A percentile compares a stretch with the other conserved stretches of the same genome.
Conservation (phyloP, 1,140 invertebrate species). For the Hyles euphorbiae region DNA sequence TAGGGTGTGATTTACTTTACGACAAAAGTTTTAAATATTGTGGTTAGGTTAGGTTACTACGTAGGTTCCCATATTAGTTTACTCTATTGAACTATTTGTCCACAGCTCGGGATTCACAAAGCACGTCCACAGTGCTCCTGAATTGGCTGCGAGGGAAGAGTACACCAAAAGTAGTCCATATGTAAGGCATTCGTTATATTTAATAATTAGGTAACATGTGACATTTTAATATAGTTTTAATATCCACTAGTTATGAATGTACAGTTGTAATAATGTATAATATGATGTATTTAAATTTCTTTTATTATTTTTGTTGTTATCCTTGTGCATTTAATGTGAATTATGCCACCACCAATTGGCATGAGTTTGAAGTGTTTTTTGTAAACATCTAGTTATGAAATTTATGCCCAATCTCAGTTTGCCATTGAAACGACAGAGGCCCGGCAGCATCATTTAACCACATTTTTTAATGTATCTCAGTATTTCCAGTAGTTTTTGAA, state of each 20-base stretch:
- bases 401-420: conserved; percentile 24
- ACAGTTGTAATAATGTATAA: no score
- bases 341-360: conserved; percentile 24
- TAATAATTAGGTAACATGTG: no score
- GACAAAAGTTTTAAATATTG: no score
- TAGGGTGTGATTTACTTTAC: no score
- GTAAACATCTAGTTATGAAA: conserved; percentile 29
- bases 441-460: background rate
- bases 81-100: conserved; percentile 24
- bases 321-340: conserved; percentile 2
- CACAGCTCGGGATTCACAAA: conserved; percentile 84
- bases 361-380: conserved; percentile 34
- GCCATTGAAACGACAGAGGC: conserved; percentile 14
- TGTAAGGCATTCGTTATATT: conserved; percentile 32
- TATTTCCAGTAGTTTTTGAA: background rate
- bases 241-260: no score
- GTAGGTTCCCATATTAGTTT: no score
- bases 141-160: conserved; percentile 86
- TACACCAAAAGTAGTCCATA: conserved; percentile 73
- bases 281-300: background rate
- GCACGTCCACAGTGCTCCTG: conserved; percentile 84
- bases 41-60: no score
- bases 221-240: no score
- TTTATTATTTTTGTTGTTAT: background rate
- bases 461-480: no score